Evolutionary conservation across 2,113 vertebrate genomes (phyloP), one percentile per base, ranked within the genome.

Genomic region (Piprites chloris): DNA sequence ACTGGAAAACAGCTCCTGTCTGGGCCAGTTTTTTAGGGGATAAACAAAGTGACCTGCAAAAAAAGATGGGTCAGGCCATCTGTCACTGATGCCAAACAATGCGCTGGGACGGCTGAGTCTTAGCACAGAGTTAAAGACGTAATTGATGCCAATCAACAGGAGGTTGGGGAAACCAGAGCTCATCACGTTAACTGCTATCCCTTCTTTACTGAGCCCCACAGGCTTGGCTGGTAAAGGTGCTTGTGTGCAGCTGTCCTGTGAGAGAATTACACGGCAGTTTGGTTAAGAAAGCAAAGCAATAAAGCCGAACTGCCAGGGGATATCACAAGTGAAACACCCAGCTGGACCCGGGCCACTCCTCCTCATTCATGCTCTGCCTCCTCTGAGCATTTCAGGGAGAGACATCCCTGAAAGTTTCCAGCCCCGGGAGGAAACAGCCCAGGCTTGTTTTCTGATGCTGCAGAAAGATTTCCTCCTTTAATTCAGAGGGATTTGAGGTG

Each of bases 11-110:
- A 78, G 62, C 80, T 89, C 73, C 86, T 58, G 59, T 42, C 71
- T 44, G 69, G 74, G 58, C 30, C 39, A 72, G 23, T 0, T 44
- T 87, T 61, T 42, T 30, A 58, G 77, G 68, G 46, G 67, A 80
- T 90, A 74, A 92, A 86, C 75, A 79, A 65, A 94, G 39, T 14
- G 28, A 87, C 47, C 89, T 89, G 89, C 50, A 77, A 37, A 85
- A 85, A 93, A 16, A 0, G 0, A 18, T 32, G 50, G n/a, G 21
- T 79, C 87, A 79, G 85, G 50, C 71, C 49, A 59, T 59, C 85
- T 18, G 9, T 37, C 20, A 1, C 62, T 76, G 62, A 85, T 52
- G 74, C n/a, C 58, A 69, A 21, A 30, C 47, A 67, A 53, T 11
- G 6, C 9, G 67, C 66, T 85, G 74, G 44, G 32, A 32, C 2